Conservation (phyloP, 2,797 vertebrate species). For the Melanotaenia pygmaea region DNA sequence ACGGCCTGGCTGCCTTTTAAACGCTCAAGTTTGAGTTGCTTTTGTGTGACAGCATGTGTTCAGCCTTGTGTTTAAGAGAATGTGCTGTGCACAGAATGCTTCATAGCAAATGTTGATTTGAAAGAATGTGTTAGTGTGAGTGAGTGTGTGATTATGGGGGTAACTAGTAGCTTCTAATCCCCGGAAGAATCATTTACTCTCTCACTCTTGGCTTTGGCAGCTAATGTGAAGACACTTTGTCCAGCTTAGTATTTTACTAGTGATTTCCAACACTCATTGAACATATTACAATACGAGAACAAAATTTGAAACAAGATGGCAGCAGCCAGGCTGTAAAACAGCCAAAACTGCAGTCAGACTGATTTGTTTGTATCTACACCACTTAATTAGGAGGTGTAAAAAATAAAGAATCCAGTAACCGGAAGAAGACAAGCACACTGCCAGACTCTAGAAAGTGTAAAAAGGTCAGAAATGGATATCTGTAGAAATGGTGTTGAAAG, state of each 20-base stretch:
- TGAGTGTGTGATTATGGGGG: constrained; percentile 65
- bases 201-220: constrained; percentile 41
- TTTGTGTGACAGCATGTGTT: constrained; percentile 54
- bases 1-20: constrained; percentile 66
- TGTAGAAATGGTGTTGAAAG: constrained; percentile 31
- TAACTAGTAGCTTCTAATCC: constrained; percentile 60
- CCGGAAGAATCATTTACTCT: constrained; percentile 51
- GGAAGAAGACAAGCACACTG: neutral
- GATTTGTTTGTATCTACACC: neutral
- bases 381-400: neutral
- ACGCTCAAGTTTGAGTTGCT: constrained; percentile 66
- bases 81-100: constrained; percentile 41
- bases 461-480: constrained; percentile 58
- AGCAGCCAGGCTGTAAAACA: neutral
- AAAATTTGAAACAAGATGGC: neutral
- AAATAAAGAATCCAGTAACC: neutral
- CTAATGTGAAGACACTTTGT: constrained; percentile 37
- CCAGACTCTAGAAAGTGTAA: constrained; percentile 11
- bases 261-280: neutral
- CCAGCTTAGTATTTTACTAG: neutral
- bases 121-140: constrained; percentile 60
- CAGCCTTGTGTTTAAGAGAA: constrained; percentile 60
- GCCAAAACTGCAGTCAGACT: neutral
- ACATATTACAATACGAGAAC: neutral
- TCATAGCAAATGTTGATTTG: constrained; percentile 53